Conservation (phyloP, 2,113 vertebrate species). For the Malurus alboscapulatus region DNA sequence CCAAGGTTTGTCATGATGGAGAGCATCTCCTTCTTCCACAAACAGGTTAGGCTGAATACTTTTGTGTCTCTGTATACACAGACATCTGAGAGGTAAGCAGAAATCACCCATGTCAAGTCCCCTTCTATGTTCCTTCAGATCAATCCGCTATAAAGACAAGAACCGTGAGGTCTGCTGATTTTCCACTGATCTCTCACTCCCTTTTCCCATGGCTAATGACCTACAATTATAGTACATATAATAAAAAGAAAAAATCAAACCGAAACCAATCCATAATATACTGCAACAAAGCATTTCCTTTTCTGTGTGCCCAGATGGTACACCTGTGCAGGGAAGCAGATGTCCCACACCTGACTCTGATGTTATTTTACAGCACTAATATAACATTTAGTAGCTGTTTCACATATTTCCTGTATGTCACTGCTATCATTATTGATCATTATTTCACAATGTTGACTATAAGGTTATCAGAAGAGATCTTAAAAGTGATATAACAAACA, state of each 20-base stretch:
- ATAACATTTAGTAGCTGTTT: not conserved
- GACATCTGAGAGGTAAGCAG: not conserved
- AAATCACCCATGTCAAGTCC: rapidly evolving
- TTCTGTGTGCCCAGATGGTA: not conserved
- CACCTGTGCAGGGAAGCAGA: not conserved
- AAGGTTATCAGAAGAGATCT: not conserved
- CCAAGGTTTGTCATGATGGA: not conserved
- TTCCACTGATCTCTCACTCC: not conserved
- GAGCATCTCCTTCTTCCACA: not conserved
- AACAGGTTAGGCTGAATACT: not conserved
- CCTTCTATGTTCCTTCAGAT: not conserved
- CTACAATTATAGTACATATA: not conserved
- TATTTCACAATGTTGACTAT: not conserved
- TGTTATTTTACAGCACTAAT: not conserved
- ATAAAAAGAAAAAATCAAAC: not conserved
- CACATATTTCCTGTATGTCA: not conserved
- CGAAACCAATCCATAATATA: not conserved
- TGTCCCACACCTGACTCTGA: not conserved
- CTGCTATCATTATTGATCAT: not conserved
- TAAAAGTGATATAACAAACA: not conserved
- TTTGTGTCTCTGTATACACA: not conserved
- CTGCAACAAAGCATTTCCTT: not conserved
- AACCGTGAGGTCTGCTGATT: not conserved
- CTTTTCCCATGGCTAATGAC: not conserved
- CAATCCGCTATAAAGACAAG: not conserved